Percentiles rank a stretch among this genome's conserved stretches.
phyloP scores from a whole-genome alignment of 2,113 vertebrate genomes.

The Pteruthius melanotis region DNA sequence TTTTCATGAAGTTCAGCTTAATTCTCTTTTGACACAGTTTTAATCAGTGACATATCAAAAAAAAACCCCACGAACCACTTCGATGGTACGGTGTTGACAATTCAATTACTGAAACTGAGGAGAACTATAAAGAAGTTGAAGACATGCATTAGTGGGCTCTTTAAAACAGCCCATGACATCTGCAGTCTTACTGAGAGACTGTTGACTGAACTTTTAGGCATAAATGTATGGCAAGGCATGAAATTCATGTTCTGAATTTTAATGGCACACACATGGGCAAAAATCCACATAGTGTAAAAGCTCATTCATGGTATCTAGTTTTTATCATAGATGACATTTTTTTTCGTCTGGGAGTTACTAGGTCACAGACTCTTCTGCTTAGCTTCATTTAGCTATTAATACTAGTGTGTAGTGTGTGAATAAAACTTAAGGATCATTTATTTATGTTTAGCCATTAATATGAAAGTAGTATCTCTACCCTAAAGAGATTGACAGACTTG shows the following conservation, averaged over 20 bases:
- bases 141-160: neutral
- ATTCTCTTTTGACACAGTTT: neutral
- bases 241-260: neutral
- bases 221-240: neutral
- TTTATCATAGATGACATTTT: neutral
- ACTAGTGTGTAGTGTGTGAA: neutral
- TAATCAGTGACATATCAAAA: neutral
- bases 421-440: neutral
- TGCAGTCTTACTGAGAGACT: neutral
- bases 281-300: neutral
- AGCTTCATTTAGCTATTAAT: neutral
- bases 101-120: neutral
- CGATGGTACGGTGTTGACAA: neutral
- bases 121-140: neutral
- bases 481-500: neutral
- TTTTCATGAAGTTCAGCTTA: neutral
- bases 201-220: neutral
- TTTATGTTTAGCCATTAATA: neutral
- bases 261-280: neutral
- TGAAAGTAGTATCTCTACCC: neutral
- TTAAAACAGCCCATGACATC: neutral
- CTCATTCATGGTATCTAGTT: neutral
- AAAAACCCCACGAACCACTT: neutral
- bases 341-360: neutral
- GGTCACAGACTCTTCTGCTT: neutral